Evolutionary conservation across 2,888 invertebrate species (phyloP).

Genomic region (Melieria picta): DNA sequence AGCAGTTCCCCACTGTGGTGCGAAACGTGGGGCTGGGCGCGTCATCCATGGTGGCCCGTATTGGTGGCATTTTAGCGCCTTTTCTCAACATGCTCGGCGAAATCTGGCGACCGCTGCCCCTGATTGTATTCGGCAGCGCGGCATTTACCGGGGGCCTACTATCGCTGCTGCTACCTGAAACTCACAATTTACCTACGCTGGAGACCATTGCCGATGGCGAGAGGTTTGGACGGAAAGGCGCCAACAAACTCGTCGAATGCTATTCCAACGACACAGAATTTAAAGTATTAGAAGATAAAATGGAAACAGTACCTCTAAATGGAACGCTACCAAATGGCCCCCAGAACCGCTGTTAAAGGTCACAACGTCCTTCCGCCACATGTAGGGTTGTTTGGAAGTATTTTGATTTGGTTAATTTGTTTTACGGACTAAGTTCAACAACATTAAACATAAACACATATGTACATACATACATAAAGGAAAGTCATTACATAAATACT

Average conservation of each 20-base stretch:
- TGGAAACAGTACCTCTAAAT: slow-evolving; percentile 51
- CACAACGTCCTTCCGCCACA: not conserved
- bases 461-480: not conserved
- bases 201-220: slow-evolving; percentile 87
- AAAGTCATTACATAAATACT: too few species aligned
- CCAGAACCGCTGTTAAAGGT: not conserved
- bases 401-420: not conserved
- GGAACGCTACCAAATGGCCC: slow-evolving; percentile 10
- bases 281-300: slow-evolving; percentile 30
- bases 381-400: not conserved
- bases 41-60: slow-evolving; percentile 85
- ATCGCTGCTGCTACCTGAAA: slow-evolving; percentile 81
- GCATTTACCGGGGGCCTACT: slow-evolving; percentile 78
- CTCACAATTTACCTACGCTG: slow-evolving; percentile 78
- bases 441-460: not conserved
- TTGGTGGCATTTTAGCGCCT: slow-evolving; percentile 76
- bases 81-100: slow-evolving; percentile 78
- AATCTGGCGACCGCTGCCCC: slow-evolving; percentile 74
- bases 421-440: not conserved
- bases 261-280: slow-evolving; percentile 44
- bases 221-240: slow-evolving; percentile 67
- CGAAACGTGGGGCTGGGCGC: slow-evolving; percentile 88
- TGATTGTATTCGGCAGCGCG: slow-evolving; percentile 77
- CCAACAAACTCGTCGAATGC: too few species aligned
- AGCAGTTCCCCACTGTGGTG: slow-evolving; percentile 80